Percentiles rank a stretch among this genome's conserved stretches.
phyloP scores from a whole-genome alignment of 2,888 invertebrate species.

The Spatulosminthurus flaviceps region DNA sequence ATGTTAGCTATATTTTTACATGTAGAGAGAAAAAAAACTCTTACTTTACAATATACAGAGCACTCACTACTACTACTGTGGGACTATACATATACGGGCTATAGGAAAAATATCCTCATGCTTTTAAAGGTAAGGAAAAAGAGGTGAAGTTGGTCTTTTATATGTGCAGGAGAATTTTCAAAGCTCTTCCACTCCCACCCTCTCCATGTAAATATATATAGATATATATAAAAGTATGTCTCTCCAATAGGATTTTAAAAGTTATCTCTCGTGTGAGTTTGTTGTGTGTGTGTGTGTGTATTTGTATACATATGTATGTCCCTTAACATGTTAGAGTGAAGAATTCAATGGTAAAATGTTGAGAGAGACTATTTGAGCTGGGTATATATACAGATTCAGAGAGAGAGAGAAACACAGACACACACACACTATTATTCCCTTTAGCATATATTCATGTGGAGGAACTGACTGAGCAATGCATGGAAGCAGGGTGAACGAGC shows the following conservation, averaged over 20 bases:
- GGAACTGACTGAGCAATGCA: constrained; percentile 41
- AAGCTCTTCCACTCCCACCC: constrained; percentile 37
- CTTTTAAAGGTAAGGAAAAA: constrained; percentile 20
- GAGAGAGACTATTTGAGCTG: background rate
- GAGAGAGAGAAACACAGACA: too few relatives aligned
- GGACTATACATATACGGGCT: background rate
- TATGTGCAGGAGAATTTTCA: constrained; percentile 27
- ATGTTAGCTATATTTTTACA: too few relatives aligned
- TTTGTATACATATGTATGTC: too few relatives aligned
- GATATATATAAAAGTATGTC: too few relatives aligned
- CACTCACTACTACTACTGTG: too few relatives aligned
- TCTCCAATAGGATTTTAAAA: too few relatives aligned
- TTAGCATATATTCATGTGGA: constrained; percentile 19
- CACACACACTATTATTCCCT: too few relatives aligned
- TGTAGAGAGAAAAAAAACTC: background rate
- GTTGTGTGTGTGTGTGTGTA: constrained; percentile 4
- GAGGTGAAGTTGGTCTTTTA: constrained; percentile 28
- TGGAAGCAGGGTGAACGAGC: constrained; percentile 60
- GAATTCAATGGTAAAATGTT: constrained; percentile 13
- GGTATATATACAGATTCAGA: too few relatives aligned
- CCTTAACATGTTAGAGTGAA: background rate
- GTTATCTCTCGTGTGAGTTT: background rate
- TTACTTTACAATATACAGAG: too few relatives aligned
- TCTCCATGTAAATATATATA: too few relatives aligned
- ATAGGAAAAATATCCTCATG: background rate